Conservation (phyloP, 2,888 invertebrate species). For the Rhaphigaster nebulosa region DNA sequence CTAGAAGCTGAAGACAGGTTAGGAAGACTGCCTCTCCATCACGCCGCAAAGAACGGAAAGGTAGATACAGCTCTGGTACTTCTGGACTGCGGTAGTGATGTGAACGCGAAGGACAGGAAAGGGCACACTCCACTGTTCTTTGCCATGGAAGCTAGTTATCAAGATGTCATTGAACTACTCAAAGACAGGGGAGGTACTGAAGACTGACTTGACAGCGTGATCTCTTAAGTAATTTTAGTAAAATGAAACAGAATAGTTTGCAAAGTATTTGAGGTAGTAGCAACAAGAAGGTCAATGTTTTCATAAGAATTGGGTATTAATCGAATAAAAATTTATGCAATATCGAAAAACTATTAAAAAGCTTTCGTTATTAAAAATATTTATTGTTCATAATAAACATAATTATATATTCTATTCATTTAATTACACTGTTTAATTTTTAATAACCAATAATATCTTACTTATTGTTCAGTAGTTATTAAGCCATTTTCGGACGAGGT, state of each 20-base stretch:
- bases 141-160: background rate
- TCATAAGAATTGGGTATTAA: no score
- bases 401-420: no score
- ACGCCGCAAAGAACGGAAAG: constrained; percentile 6
- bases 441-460: no score
- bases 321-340: background rate
- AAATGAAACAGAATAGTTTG: background rate
- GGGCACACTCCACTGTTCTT: constrained; percentile 34
- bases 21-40: background rate
- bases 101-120: background rate
- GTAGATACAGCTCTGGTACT: background rate
- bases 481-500: no score
- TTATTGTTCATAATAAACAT: no score
- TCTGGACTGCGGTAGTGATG: background rate
- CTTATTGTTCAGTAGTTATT: no score
- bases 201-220: background rate
- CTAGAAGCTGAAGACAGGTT: background rate
- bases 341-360: no score
- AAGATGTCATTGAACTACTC: background rate
- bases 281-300: no score
- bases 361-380: no score
- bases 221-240: background rate
- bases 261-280: background rate
- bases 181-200: background rate
- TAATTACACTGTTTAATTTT: no score